Base-by-base conservation (phyloP, 2,797 vertebrate species). In the Mionectes olivaceus region DNA sequence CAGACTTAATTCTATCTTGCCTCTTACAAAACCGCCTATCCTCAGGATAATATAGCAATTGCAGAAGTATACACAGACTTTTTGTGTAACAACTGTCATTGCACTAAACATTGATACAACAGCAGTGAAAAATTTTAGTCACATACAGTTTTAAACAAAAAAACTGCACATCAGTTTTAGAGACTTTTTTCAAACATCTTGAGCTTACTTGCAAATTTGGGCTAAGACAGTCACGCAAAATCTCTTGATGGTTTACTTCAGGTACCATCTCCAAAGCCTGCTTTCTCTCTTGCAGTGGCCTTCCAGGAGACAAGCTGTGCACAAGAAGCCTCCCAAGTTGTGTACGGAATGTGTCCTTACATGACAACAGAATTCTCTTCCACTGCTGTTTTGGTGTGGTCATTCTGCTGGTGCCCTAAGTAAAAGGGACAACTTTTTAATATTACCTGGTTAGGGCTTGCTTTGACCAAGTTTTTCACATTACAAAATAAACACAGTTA, bases 241-340 rank as follows among this genome's bases (percentile, higher is more conserved):
- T 99, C 80, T 99, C 99, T 35, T 98, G 97, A 94, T 99, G 97
- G 94, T 97, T 99, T 71, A 98, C 97, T 95, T 99, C 99, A 32
- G 90, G 97, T 65, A 99, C 96, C 95, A 99, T 98, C 79, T 99
- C 98, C 87, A 99, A 98, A 37, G 98, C 98, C 97, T 99, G 98
- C 92, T 97, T 99, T 94, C 99, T 98, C 87, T 99, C 98, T 35
- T 97, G 98, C 59, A 99, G 95, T 7, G 97, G 95, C 63, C 97
- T 98, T 1, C 95, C 41, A 27, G 99, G 98, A 90, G 99, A 99
- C 83, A 99, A 98, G 2, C 98, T 98, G 96, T 99, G 98, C 49
- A 99, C 99, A 41, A 99, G 98, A 55, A 99, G 97, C 60, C 99
- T 99, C 30, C 99, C 99, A 10, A 99, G 98, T 44, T 99, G 99